Conservation (phyloP, 1,140 invertebrate species). For the Leptopilina clavipes region DNA sequence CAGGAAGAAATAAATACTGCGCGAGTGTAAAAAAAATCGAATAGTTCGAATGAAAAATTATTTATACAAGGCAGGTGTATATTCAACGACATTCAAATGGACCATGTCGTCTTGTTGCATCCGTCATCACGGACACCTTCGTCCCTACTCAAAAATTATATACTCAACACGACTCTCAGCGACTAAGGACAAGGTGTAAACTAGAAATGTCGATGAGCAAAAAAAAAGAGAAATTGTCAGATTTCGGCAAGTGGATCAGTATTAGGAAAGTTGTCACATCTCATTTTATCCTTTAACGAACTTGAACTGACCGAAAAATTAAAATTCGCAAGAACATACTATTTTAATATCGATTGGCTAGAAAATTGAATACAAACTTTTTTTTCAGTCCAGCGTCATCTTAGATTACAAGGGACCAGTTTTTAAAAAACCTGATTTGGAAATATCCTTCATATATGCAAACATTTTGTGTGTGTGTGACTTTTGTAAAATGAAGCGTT, state of each 20-base stretch:
- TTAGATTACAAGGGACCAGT: neutral
- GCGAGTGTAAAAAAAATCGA: neutral
- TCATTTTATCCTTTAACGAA: too few relatives aligned
- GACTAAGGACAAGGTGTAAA: slow-evolving; percentile 27
- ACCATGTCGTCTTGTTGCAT: slow-evolving; percentile 40
- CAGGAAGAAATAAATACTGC: slow-evolving; percentile 14
- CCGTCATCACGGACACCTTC: slow-evolving; percentile 48
- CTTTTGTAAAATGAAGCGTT: slow-evolving; percentile 16
- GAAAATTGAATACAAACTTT: too few relatives aligned
- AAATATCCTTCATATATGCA: too few relatives aligned
- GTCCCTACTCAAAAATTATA: slow-evolving; percentile 16
- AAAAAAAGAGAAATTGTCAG: neutral
- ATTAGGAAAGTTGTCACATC: neutral
- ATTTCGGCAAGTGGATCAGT: too few relatives aligned
- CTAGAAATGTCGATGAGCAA: neutral
- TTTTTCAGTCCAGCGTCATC: too few relatives aligned
- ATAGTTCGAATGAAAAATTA: slow-evolving; percentile 58
- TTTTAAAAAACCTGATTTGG: slow-evolving; percentile 2
- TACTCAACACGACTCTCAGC: slow-evolving; percentile 1
- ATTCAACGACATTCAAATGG: slow-evolving; percentile 42
- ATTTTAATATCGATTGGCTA: too few relatives aligned
- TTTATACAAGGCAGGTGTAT: slow-evolving; percentile 61
- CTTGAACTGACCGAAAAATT: neutral
- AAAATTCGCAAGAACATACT: too few relatives aligned
- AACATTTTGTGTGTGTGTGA: too few relatives aligned